Conservation (phyloP, 2,888 invertebrate genomes). For the Tipula vernalis region DNA sequence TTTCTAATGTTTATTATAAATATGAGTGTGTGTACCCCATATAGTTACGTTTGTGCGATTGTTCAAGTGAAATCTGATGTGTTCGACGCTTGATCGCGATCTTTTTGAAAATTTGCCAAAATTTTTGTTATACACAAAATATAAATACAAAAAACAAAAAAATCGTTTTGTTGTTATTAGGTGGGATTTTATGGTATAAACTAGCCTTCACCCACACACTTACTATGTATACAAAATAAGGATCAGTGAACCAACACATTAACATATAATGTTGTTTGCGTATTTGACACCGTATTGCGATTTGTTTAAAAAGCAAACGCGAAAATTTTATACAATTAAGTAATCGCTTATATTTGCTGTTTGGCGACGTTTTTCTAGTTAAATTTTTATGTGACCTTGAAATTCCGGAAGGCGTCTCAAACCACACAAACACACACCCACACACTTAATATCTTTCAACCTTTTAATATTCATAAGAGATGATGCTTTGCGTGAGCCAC, state of each 20-base stretch:
- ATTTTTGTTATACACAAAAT: neutral
- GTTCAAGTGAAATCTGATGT: neutral
- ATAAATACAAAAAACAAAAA: neutral
- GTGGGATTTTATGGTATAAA: neutral
- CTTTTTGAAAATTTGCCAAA: neutral
- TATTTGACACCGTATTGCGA: neutral
- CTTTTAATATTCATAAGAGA: neutral
- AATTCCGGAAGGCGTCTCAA: neutral
- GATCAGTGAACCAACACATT: neutral
- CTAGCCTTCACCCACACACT: neutral
- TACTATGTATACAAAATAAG: neutral
- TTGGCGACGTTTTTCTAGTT: conserved; percentile 4
- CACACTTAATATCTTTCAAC: neutral
- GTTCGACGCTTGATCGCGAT: neutral
- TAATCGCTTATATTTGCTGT: neutral
- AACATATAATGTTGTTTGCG: too few species aligned
- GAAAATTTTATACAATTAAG: neutral
- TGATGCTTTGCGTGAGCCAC: neutral
- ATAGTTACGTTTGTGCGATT: neutral
- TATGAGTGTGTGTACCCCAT: neutral
- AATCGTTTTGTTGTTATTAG: neutral
- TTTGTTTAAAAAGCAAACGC: neutral
- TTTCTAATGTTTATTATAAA: neutral
- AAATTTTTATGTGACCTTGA: neutral
- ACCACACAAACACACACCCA: neutral